These are phyloP conservation scores for Barypeithes pellucidus DNA, from an alignment of 2,888 invertebrate genomes.

Conservation along the genomic window DNA sequence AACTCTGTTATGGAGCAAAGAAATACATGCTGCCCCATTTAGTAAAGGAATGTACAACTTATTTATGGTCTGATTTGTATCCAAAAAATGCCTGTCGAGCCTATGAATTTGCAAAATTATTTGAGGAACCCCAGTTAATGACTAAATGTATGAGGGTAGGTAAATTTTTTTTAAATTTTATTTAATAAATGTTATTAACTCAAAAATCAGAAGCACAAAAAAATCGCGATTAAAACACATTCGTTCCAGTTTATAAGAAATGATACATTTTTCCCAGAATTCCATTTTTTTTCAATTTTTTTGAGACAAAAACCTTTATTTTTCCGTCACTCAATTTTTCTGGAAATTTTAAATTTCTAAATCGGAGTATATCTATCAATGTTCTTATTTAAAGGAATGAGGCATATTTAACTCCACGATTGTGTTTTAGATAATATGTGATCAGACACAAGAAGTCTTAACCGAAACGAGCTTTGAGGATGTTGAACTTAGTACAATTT, in stretches of 20 bases:
- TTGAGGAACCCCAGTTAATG: conserved; percentile 87
- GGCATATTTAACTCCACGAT: not conserved
- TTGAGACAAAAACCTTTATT: no score
- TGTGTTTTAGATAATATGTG: conserved; percentile 80
- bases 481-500: conserved; percentile 82
- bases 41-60: conserved; percentile 87
- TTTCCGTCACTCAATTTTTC: no score
- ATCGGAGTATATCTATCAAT: no score
- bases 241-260: no score
- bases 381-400: no score
- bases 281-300: no score
- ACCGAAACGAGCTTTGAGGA: conserved; percentile 85
- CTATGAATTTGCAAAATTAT: conserved; percentile 89
- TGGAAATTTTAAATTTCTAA: no score
- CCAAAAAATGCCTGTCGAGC: conserved; percentile 89
- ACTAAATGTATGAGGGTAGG: conserved; percentile 84
- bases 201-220: no score
- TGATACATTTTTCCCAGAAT: no score
- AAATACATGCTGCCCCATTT: conserved; percentile 90
- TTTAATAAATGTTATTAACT: no score
- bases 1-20: conserved; percentile 90
- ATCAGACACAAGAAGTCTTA: conserved; percentile 83
- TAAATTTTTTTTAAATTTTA: no score
- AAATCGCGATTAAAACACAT: no score
- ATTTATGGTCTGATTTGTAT: conserved; percentile 86